Conservation (phyloP, 2,888 invertebrate genomes). For the Melikaiella ostensackeni region DNA sequence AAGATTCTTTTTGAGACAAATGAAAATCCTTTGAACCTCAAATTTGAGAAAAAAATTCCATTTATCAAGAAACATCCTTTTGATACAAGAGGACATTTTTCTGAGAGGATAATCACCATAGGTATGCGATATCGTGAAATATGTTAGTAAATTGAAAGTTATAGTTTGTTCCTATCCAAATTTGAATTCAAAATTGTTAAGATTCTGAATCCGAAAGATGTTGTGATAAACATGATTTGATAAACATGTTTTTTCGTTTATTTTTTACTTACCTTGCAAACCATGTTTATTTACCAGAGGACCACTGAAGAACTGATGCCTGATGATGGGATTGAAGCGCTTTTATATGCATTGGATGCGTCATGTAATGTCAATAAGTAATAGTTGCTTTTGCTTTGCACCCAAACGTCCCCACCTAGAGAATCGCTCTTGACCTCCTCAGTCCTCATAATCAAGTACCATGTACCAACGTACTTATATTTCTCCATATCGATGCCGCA, state of each 20-base stretch:
- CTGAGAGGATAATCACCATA: too few relatives aligned
- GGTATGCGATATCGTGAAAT: too few relatives aligned
- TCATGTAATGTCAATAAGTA: slow-evolving; percentile 45
- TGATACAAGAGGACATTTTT: too few relatives aligned
- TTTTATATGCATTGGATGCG: slow-evolving; percentile 53
- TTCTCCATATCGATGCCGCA: slow-evolving; percentile 52
- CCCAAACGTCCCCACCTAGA: slow-evolving; percentile 50
- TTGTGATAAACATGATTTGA: too few relatives aligned
- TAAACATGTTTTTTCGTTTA: too few relatives aligned
- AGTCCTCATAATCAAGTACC: slow-evolving; percentile 53
- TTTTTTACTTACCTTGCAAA: slow-evolving; percentile 47
- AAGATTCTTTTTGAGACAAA: too few relatives aligned
- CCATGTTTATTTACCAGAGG: slow-evolving; percentile 50
- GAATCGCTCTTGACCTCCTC: slow-evolving; percentile 51
- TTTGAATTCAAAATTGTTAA: background rate
- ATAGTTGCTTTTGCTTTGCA: slow-evolving; percentile 44
- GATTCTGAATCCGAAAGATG: background rate
- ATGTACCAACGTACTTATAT: slow-evolving; percentile 53
- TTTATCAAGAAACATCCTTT: too few relatives aligned
- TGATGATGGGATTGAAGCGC: slow-evolving; percentile 52
- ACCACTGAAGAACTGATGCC: slow-evolving; percentile 51
- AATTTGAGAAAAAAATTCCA: too few relatives aligned
- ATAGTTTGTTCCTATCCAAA: background rate
- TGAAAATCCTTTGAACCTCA: too few relatives aligned
- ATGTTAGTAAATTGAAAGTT: too few relatives aligned